These are phyloP conservation scores for Tenthredo amoena DNA, from an alignment of 2,888 invertebrate species.

Conservation along the genomic window DNA sequence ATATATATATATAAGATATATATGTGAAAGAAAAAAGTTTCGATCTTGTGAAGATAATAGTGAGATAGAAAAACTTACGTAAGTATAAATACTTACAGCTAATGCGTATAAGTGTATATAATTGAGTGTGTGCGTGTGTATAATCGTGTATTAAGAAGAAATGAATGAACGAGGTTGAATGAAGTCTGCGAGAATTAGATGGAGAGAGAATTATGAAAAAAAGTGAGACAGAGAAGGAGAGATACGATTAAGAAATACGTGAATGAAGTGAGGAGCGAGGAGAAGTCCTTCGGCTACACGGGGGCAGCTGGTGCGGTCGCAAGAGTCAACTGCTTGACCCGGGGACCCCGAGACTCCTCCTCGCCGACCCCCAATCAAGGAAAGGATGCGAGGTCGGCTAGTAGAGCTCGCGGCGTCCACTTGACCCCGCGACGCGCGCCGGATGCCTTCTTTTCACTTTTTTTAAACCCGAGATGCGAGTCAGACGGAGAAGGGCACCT, in stretches of 20 bases:
- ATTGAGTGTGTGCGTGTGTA: slow-evolving; percentile 53
- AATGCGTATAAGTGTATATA: neutral
- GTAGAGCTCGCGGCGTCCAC: slow-evolving; percentile 59
- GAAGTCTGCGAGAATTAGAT: slow-evolving; percentile 10
- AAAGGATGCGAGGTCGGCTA: slow-evolving; percentile 74
- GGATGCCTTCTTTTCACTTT: slow-evolving; percentile 68
- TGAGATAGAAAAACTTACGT: neutral
- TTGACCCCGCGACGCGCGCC: slow-evolving; percentile 76
- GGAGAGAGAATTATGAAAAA: slow-evolving; percentile 56
- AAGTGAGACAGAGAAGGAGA: slow-evolving; percentile 25
- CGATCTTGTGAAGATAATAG: neutral
- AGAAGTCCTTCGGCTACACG: slow-evolving; percentile 57
- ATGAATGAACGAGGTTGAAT: slow-evolving; percentile 57
- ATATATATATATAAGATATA: too few species aligned
- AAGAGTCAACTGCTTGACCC: slow-evolving; percentile 72
- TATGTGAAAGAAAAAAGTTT: neutral
- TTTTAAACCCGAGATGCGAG: slow-evolving; percentile 12
- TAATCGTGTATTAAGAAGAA: slow-evolving; percentile 59
- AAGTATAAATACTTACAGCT: neutral
- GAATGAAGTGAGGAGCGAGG: slow-evolving; percentile 30
- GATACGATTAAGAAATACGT: slow-evolving; percentile 39
- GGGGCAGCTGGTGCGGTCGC: slow-evolving; percentile 74
- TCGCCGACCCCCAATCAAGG: slow-evolving; percentile 68
- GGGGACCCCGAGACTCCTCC: slow-evolving; percentile 54
- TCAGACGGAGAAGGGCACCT: slow-evolving; percentile 29